Evolutionary conservation across 2,888 invertebrate genomes (phyloP).

Genomic region (Clitarchus hookeri): DNA sequence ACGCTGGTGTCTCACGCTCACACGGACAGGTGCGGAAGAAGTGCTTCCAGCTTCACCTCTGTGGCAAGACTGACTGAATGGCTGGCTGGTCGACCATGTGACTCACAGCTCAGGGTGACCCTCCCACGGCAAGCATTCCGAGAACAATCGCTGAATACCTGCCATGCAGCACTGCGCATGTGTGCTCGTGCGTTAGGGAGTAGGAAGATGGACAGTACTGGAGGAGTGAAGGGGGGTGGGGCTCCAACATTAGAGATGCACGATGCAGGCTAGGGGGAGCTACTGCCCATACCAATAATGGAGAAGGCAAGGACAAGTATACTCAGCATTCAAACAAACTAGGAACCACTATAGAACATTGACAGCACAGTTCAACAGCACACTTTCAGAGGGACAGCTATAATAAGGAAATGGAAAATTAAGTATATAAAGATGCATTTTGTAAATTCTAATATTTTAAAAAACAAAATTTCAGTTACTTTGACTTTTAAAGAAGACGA

Average conservation of each 20-base stretch:
- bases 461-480: too few relatives aligned
- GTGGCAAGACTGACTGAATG: background rate
- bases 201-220: background rate
- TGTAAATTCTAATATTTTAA: too few relatives aligned
- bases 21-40: background rate
- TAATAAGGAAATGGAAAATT: background rate
- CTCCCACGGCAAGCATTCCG: background rate
- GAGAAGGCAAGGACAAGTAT: constrained; percentile 21
- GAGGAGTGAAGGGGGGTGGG: too few relatives aligned
- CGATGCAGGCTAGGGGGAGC: background rate
- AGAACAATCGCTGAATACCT: constrained; percentile 24
- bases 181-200: background rate
- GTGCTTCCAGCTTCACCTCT: background rate
- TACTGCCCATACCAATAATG: constrained; percentile 22
- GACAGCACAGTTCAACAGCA: background rate
- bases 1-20: background rate
- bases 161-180: background rate
- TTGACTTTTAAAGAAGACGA: too few relatives aligned
- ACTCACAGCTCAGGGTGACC: constrained; percentile 3
- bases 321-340: background rate
- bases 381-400: background rate
- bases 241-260: background rate
- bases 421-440: too few relatives aligned
- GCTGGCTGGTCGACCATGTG: background rate
- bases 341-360: background rate